phyloP scores from a whole-genome alignment of 2,888 invertebrate species.

The Dryobota labecula region DNA sequence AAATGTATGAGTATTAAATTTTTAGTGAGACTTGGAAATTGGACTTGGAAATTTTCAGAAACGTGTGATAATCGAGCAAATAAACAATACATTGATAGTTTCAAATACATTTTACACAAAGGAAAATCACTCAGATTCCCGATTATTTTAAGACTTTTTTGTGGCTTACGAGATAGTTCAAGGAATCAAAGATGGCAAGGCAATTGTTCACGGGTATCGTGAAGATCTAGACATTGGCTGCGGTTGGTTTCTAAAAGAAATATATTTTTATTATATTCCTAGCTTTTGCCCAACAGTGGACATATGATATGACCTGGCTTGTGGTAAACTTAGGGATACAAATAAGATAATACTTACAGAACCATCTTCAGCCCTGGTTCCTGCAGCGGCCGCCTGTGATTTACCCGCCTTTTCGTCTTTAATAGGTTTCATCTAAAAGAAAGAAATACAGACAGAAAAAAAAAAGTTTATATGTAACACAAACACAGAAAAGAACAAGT shows the following conservation, averaged over 20 bases:
- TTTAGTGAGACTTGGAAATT: too few species aligned
- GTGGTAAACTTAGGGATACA: neutral
- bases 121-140: neutral
- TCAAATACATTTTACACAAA: neutral
- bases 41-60: too few species aligned
- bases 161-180: neutral
- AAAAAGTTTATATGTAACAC: too few species aligned
- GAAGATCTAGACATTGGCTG: neutral
- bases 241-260: neutral
- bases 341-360: slow-evolving; percentile 24
- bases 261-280: neutral
- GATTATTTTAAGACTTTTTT: too few species aligned
- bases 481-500: too few species aligned
- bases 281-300: neutral
- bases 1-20: too few species aligned
- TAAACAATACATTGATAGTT: neutral
- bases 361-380: neutral
- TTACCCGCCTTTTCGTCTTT: slow-evolving; percentile 2
- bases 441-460: too few species aligned
- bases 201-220: neutral
- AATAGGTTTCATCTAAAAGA: slow-evolving; percentile 32
- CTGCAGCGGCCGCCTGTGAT: neutral
- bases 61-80: neutral
- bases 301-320: neutral
- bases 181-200: neutral